Conservation (phyloP, 2,797 vertebrate species). For the Tadarida brasiliensis region DNA sequence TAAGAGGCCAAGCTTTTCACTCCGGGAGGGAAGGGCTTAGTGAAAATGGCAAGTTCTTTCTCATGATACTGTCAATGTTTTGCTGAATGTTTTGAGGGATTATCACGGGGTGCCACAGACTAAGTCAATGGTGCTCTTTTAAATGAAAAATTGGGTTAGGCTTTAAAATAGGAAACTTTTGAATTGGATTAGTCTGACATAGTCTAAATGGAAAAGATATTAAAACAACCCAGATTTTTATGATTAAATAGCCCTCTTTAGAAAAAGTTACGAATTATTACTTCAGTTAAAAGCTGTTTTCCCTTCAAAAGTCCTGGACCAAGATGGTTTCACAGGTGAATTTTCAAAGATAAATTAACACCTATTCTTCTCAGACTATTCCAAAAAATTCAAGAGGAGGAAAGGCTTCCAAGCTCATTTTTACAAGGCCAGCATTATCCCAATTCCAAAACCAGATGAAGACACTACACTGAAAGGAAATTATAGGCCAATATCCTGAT, state of each 20-base stretch:
- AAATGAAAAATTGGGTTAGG: constrained; percentile 19
- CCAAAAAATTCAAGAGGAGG: not conserved
- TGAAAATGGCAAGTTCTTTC: not conserved
- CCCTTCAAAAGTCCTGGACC: not conserved
- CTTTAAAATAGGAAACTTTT: not conserved
- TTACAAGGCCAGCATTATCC: not conserved
- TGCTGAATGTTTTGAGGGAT: not conserved
- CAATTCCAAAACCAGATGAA: not conserved
- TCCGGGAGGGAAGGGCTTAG: not conserved
- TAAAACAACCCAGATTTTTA: not conserved
- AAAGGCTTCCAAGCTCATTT: no score
- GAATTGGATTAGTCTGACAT: not conserved
- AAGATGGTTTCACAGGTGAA: not conserved
- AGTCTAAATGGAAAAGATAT: constrained; percentile 4
- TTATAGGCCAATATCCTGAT: not conserved
- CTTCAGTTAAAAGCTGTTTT: constrained; percentile 24
- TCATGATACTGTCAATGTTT: not conserved
- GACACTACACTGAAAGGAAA: no score
- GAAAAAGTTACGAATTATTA: not conserved
- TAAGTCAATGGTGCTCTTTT: not conserved
- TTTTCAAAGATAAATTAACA: not conserved
- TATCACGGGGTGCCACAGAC: not conserved
- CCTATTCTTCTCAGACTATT: not conserved
- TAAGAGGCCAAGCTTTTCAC: not conserved
- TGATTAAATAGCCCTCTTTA: not conserved